These are phyloP conservation scores for Theristicus caerulescens DNA, from an alignment of 2,113 vertebrate genomes.

Conservation along the genomic window DNA sequence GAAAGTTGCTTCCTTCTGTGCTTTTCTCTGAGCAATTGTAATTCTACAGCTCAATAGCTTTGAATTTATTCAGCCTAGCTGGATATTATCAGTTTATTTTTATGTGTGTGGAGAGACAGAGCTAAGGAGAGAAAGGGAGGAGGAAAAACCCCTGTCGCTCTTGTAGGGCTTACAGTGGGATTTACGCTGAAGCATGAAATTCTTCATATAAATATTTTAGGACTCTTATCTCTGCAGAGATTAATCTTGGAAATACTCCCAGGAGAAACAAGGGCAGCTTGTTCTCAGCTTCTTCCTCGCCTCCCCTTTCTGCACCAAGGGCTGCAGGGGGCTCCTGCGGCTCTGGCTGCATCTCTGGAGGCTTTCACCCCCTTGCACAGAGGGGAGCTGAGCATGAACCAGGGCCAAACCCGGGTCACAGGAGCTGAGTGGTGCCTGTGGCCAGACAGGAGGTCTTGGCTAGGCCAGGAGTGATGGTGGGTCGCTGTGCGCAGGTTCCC, in stretches of 20 bases:
- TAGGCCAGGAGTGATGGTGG: no score
- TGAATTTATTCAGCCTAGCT: slow-evolving; percentile 48
- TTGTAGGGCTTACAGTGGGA: slow-evolving; percentile 5
- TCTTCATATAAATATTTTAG: slow-evolving; percentile 41
- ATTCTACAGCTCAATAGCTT: slow-evolving; percentile 54
- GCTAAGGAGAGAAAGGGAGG: background rate
- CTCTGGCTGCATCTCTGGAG: background rate
- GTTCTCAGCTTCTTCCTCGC: background rate
- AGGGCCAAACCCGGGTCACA: accelerated
- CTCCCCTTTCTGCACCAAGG: background rate
- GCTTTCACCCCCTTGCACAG: background rate
- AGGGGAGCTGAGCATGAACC: accelerated
- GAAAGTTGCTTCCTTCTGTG: slow-evolving; percentile 3
- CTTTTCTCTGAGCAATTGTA: slow-evolving; percentile 42
- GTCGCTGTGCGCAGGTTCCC: accelerated
- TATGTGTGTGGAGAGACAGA: slow-evolving; percentile 14
- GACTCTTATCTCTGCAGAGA: background rate
- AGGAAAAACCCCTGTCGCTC: background rate
- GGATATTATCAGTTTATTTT: slow-evolving; percentile 51
- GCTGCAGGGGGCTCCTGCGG: accelerated
- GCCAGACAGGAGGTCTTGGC: background rate
- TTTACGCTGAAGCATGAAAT: slow-evolving; percentile 29
- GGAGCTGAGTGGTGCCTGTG: background rate
- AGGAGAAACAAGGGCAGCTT: background rate
- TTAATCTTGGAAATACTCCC: background rate